Evolutionary conservation across 2,797 vertebrate species (phyloP).

Genomic region (Acanthiza pusilla): DNA sequence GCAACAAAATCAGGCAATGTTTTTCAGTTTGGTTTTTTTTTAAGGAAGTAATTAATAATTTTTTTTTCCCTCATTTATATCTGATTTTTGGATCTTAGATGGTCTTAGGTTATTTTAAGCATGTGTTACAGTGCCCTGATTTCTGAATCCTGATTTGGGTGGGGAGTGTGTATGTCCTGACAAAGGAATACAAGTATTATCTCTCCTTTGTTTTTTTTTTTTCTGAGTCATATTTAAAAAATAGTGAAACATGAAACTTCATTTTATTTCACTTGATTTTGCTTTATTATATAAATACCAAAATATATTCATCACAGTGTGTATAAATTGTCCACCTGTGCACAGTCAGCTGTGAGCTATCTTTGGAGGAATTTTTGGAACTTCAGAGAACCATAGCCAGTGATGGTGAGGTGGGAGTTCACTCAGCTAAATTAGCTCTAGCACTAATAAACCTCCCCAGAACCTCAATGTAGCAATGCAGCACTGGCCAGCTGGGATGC

Average conservation of each 20-base stretch:
- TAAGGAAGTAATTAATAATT: neutral
- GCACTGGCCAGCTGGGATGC: neutral
- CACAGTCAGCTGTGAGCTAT: neutral
- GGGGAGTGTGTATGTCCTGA: neutral
- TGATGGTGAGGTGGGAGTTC: neutral
- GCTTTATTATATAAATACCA: neutral
- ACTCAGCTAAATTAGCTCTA: neutral
- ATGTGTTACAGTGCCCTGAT: neutral
- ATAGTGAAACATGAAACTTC: neutral
- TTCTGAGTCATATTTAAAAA: neutral
- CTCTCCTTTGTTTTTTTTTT: neutral
- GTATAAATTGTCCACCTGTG: neutral
- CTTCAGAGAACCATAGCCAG: neutral
- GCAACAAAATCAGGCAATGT: neutral
- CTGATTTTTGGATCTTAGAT: neutral
- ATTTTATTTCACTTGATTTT: conserved; percentile 1
- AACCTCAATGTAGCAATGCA: neutral
- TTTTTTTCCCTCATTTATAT: neutral
- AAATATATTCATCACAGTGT: neutral
- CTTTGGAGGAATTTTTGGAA: neutral
- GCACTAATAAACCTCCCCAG: neutral
- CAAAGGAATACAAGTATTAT: neutral
- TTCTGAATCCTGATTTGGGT: neutral
- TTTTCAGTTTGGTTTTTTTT: neutral
- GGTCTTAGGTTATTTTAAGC: neutral